Evolutionary conservation across 2,888 invertebrate genomes (phyloP).

Genomic region (Lasioglossum villosulum): DNA sequence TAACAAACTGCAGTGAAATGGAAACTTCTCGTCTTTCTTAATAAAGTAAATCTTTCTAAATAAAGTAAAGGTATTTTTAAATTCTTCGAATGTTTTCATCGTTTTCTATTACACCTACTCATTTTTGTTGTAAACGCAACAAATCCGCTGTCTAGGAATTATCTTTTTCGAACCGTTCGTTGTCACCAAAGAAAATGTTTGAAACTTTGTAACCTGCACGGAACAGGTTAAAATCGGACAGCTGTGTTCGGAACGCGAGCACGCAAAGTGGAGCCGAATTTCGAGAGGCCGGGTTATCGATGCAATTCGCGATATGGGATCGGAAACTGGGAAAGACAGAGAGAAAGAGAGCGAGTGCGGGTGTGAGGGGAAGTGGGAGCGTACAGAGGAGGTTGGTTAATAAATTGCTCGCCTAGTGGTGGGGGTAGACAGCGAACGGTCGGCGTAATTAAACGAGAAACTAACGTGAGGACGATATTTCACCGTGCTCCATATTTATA

Average conservation of each 20-base stretch:
- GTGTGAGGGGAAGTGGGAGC: background rate
- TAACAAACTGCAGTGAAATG: too few species aligned
- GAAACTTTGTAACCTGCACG: too few species aligned
- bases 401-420: background rate
- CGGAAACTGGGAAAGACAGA: background rate
- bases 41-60: too few species aligned
- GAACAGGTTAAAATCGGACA: background rate
- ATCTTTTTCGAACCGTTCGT: too few species aligned
- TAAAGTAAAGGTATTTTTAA: too few species aligned
- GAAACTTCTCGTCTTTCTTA: too few species aligned
- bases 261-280: background rate
- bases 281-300: background rate
- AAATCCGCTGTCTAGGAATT: too few species aligned
- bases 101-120: too few species aligned
- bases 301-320: background rate
- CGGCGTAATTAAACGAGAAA: conserved; percentile 36
- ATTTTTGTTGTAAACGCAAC: too few species aligned
- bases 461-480: background rate
- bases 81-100: too few species aligned
- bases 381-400: background rate
- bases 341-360: background rate
- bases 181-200: too few species aligned
- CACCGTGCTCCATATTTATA: conserved; percentile 19
- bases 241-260: background rate
- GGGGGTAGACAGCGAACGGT: conserved; percentile 14